A percentile compares a stretch with the other conserved stretches of the same genome.
Conservation (phyloP, 2,888 invertebrate species). For the Glyphotaelius pellucidus region DNA sequence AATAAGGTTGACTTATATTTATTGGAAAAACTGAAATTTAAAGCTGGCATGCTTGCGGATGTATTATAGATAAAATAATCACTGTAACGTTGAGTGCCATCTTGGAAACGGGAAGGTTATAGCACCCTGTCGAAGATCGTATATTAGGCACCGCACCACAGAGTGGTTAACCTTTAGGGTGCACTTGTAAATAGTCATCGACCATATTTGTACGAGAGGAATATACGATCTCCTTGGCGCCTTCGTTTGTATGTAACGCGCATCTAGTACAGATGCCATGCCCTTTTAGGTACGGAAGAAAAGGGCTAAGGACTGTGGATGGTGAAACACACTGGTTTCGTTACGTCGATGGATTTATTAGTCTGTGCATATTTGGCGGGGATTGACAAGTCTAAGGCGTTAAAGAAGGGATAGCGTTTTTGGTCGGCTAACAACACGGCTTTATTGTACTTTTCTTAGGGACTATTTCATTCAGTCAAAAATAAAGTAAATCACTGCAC, state of each 20-base stretch:
- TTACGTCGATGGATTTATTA: not conserved
- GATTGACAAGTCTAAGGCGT: not conserved
- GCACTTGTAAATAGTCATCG: conserved; percentile 20
- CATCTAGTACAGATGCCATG: not conserved
- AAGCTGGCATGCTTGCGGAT: not conserved
- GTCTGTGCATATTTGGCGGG: not conserved
- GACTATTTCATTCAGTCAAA: too few relatives aligned
- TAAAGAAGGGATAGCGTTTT: not conserved
- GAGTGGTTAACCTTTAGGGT: conserved; percentile 6
- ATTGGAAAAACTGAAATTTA: not conserved
- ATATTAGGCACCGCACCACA: not conserved
- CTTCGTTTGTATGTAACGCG: not conserved
- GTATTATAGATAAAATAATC: not conserved
- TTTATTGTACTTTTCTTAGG: not conserved
- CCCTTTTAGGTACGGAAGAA: not conserved
- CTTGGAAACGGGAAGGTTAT: not conserved
- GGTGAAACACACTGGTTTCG: not conserved
- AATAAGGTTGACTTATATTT: not conserved
- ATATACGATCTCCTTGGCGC: conserved; percentile 4
- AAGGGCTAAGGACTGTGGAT: not conserved
- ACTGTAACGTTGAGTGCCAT: not conserved
- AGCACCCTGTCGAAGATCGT: not conserved
- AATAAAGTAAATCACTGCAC: too few relatives aligned
- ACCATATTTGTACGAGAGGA: not conserved
- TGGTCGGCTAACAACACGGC: not conserved